Evolutionary conservation across 2,888 invertebrate genomes (phyloP).

Genomic region (Nudaria mundana): DNA sequence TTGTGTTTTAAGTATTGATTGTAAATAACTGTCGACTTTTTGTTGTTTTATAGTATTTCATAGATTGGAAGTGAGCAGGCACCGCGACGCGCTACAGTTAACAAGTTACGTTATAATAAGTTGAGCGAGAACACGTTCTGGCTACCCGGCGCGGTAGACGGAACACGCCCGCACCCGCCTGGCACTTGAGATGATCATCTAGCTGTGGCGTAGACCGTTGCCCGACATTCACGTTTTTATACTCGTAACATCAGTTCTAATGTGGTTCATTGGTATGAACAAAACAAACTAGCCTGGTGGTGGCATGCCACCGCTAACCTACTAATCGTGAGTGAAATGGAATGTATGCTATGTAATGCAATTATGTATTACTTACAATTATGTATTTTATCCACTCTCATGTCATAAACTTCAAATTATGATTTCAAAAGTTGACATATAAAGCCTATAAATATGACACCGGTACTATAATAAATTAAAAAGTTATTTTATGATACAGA

Average conservation of each 20-base stretch:
- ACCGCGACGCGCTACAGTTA: constrained; percentile 66
- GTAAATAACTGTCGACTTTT: constrained; percentile 11
- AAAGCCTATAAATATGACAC: no score
- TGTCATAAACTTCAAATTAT: no score
- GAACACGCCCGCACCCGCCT: constrained; percentile 37
- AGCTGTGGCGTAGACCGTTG: constrained; percentile 32
- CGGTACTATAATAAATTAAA: no score
- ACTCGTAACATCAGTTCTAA: constrained; percentile 2
- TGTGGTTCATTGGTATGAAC: constrained; percentile 16
- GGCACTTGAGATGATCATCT: constrained; percentile 39
- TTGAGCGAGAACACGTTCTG: constrained; percentile 38
- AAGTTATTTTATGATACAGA: no score
- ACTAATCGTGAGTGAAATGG: no score
- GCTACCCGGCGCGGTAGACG: constrained; percentile 43
- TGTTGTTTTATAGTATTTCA: constrained; percentile 16
- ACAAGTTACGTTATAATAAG: constrained; percentile 47
- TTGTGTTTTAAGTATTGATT: constrained; percentile 4
- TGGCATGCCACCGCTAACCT: no score
- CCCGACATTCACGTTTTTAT: constrained; percentile 15
- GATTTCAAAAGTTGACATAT: no score
- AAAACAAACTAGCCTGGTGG: no score
- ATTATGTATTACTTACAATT: no score
- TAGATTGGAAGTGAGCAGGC: constrained; percentile 21
- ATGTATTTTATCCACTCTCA: no score
- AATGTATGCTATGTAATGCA: no score